Evolutionary conservation across 2,113 vertebrate genomes (phyloP).

Genomic region (Hystrix cristata): DNA sequence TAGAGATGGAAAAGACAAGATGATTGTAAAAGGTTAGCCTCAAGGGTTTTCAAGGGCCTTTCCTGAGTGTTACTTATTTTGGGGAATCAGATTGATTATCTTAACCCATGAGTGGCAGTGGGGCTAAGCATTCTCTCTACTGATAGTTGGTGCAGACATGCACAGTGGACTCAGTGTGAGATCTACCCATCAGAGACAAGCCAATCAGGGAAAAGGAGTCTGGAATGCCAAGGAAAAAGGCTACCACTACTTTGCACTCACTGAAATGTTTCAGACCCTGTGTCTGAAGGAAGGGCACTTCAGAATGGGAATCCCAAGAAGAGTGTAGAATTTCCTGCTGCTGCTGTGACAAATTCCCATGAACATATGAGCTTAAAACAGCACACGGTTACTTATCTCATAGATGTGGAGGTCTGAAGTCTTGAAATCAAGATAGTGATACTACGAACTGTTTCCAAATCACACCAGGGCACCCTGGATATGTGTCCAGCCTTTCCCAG

Average conservation of each 20-base stretch:
- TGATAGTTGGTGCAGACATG: neutral
- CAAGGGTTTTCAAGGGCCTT: neutral
- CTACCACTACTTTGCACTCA: rapidly evolving
- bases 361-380: neutral
- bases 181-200: neutral
- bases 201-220: neutral
- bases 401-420: neutral
- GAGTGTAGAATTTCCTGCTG: rapidly evolving
- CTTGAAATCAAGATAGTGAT: neutral
- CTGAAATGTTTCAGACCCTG: too few relatives aligned
- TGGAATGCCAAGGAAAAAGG: neutral
- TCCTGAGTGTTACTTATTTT: neutral
- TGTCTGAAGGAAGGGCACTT: neutral
- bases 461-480: rapidly evolving
- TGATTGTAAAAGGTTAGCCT: neutral
- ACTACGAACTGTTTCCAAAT: neutral
- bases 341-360: neutral
- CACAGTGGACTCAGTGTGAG: rapidly evolving
- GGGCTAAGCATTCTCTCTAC: neutral
- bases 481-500: rapidly evolving
- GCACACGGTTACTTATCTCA: neutral
- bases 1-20: neutral
- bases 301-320: neutral
- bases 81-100: neutral
- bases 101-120: neutral